Conservation (phyloP, 2,113 vertebrate genomes). For the Oenanthe oenanthe region DNA sequence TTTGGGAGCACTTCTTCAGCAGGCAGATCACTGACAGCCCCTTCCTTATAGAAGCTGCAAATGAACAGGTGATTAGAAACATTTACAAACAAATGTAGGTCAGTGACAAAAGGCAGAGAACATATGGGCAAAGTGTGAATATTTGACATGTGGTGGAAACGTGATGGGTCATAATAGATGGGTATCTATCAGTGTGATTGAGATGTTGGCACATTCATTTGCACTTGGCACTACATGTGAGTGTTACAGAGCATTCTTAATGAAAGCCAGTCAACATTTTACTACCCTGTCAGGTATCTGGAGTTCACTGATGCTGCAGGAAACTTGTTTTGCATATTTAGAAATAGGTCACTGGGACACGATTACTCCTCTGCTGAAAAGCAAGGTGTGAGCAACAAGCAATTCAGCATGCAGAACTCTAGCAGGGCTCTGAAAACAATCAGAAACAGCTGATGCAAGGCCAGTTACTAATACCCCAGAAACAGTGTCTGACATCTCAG, state of each 20-base stretch:
- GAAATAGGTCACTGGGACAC: conserved; percentile 55
- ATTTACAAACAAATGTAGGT: not conserved
- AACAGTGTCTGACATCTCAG: not conserved
- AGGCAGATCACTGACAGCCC: not conserved
- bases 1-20: not conserved
- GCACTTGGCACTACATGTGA: not conserved
- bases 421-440: not conserved
- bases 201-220: not conserved
- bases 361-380: not conserved
- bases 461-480: not conserved
- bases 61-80: not conserved
- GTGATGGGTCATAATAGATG: not conserved
- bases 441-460: not conserved
- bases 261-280: conserved; percentile 27
- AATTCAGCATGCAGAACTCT: not conserved
- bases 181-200: not conserved
- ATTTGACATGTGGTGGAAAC: not conserved
- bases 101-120: not conserved
- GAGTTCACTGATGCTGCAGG: not conserved
- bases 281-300: conserved; percentile 1
- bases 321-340: conserved; percentile 32
- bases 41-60: not conserved
- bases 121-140: not conserved
- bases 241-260: not conserved
- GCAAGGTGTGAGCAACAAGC: not conserved